A percentile compares a stretch with the other conserved stretches of the same genome.
Evolutionary conservation across 2,797 vertebrate species (phyloP).

Genomic region (Gambusia yucatana): DNA sequence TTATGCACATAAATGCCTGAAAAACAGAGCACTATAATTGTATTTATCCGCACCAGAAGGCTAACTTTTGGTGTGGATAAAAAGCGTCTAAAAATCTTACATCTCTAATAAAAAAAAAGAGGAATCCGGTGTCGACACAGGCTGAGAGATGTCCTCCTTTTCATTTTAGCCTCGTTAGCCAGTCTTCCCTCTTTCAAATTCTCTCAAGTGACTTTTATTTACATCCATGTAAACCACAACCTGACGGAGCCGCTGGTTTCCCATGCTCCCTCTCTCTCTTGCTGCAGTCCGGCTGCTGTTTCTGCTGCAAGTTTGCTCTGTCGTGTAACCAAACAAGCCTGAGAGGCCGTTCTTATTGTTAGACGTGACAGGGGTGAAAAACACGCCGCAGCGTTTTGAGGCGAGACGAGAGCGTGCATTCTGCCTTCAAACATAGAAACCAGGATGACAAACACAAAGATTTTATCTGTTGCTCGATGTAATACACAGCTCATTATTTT

Average conservation of each 20-base stretch:
- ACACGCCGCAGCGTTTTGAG: too few species aligned
- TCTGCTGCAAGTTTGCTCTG: constrained; percentile 59
- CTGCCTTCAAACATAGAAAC: constrained; percentile 7
- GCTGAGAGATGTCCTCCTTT: not conserved
- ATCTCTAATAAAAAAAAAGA: not conserved
- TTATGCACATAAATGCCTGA: not conserved
- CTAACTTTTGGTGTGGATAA: not conserved
- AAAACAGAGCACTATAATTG: not conserved
- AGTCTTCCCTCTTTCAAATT: constrained; percentile 12
- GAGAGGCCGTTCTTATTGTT: constrained; percentile 76
- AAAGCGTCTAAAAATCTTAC: not conserved
- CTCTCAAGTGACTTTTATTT: constrained; percentile 19
- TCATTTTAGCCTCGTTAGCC: constrained; percentile 8
- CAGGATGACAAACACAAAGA: not conserved
- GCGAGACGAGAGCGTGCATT: not conserved
- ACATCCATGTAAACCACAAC: constrained; percentile 27
- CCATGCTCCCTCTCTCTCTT: constrained; percentile 50
- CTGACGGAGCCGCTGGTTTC: constrained; percentile 45
- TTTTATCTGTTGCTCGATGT: constrained; percentile 10
- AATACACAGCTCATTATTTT: constrained; percentile 17
- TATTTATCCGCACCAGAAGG: not conserved
- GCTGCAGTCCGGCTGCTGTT: constrained; percentile 51
- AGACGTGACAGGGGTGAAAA: constrained; percentile 64
- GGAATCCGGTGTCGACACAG: not conserved
- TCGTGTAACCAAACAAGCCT: constrained; percentile 72